A percentile compares a stretch with the other conserved stretches of the same genome.
These are phyloP conservation scores for Lasioglossum morio DNA, from an alignment of 2,888 invertebrate genomes.

Conservation along the genomic window DNA sequence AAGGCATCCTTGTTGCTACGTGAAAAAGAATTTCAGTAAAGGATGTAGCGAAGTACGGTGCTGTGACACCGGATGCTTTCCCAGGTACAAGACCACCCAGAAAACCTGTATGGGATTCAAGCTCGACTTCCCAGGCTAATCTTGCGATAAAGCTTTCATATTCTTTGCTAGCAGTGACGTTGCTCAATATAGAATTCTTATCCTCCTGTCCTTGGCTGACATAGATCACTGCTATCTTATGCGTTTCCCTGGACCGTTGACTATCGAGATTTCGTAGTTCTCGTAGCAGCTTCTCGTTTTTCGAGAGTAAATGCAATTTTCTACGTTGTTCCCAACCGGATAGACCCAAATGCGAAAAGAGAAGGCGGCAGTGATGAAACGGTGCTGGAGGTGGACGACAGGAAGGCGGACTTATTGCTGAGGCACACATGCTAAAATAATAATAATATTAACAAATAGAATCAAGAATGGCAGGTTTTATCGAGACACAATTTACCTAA, in stretches of 20 bases:
- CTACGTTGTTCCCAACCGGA: slow-evolving; percentile 95
- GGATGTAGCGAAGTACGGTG: slow-evolving; percentile 97
- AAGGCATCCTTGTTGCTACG: slow-evolving; percentile 98
- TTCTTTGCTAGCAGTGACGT: slow-evolving; percentile 95
- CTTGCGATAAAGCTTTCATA: slow-evolving; percentile 95
- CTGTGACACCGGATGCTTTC: slow-evolving; percentile 95
- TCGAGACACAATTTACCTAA: slow-evolving; percentile 71
- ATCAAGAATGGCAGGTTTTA: neutral
- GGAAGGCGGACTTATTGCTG: slow-evolving; percentile 85
- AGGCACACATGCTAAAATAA: slow-evolving; percentile 84
- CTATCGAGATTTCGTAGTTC: slow-evolving; percentile 97
- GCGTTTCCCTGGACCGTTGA: slow-evolving; percentile 96
- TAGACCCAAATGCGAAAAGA: slow-evolving; percentile 96
- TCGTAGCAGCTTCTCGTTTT: slow-evolving; percentile 94
- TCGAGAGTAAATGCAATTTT: slow-evolving; percentile 93
- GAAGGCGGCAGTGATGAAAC: slow-evolving; percentile 93
- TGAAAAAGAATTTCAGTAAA: slow-evolving; percentile 98
- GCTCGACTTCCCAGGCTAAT: slow-evolving; percentile 93
- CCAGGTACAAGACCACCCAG: slow-evolving; percentile 96
- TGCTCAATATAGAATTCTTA: slow-evolving; percentile 96
- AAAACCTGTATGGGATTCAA: slow-evolving; percentile 98
- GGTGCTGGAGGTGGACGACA: slow-evolving; percentile 86
- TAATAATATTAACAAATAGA: neutral
- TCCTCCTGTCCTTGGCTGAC: slow-evolving; percentile 99
- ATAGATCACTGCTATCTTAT: slow-evolving; percentile 99